phyloP scores from a whole-genome alignment of 2,888 invertebrate genomes.

The Plebejus argus region DNA sequence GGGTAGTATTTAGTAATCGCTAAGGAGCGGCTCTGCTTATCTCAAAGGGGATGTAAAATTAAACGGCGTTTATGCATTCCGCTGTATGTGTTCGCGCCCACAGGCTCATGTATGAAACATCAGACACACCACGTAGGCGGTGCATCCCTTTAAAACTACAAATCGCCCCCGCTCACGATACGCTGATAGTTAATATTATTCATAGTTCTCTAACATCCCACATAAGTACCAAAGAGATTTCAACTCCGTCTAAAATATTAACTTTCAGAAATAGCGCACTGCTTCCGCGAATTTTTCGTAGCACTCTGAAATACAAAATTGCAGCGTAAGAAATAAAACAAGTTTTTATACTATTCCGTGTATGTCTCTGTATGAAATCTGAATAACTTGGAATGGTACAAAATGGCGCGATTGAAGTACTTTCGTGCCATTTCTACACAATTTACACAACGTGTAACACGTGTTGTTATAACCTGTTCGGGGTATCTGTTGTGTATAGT shows the following conservation, averaged over 20 bases:
- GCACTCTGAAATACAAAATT: background rate
- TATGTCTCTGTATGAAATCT: background rate
- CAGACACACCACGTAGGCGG: background rate
- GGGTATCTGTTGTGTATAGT: background rate
- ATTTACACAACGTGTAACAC: background rate
- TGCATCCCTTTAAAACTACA: conserved; percentile 22
- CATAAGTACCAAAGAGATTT: conserved; percentile 9
- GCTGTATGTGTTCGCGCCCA: conserved; percentile 21
- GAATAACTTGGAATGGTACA: background rate
- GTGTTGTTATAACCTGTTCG: background rate
- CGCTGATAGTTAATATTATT: conserved; percentile 14
- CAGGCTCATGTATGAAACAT: conserved; percentile 29
- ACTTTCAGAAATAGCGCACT: background rate
- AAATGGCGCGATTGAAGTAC: too few species aligned
- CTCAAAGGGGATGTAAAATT: conserved; percentile 4
- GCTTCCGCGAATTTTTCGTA: background rate
- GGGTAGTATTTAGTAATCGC: background rate
- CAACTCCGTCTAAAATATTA: background rate
- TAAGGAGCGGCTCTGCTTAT: background rate
- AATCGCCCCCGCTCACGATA: background rate
- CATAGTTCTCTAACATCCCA: conserved; percentile 5
- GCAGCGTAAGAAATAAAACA: background rate
- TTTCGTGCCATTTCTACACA: background rate
- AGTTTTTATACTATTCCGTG: background rate
- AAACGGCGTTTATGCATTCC: conserved; percentile 20